phyloP scores from a whole-genome alignment of 2,888 invertebrate genomes.

The Thymelicus sylvestris region DNA sequence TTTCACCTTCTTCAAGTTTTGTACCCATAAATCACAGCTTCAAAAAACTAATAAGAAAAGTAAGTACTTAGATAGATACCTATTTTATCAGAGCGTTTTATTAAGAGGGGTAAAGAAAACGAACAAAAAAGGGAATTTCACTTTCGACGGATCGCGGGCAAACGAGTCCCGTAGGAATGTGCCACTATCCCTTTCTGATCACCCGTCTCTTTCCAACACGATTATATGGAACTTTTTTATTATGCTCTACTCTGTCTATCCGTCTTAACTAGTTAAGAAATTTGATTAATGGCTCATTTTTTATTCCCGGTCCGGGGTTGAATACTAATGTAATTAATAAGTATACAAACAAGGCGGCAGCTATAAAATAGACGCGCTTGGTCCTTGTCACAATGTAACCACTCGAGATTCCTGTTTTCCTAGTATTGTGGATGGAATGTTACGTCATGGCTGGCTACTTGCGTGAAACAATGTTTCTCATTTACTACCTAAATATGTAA shows the following conservation, averaged over 20 bases:
- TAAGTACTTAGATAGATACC: constrained; percentile 47
- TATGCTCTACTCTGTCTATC: constrained; percentile 37
- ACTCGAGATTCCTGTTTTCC: constrained; percentile 53
- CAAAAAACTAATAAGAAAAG: constrained; percentile 56
- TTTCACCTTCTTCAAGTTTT: constrained; percentile 52
- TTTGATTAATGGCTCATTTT: constrained; percentile 71
- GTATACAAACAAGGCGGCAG: constrained; percentile 43
- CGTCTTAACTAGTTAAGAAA: constrained; percentile 64
- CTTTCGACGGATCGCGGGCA: constrained; percentile 68
- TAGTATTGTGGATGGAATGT: constrained; percentile 60
- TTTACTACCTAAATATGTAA: too few relatives aligned
- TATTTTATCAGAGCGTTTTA: constrained; percentile 54
- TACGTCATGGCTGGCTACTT: constrained; percentile 56
- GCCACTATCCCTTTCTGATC: constrained; percentile 65
- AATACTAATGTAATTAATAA: constrained; percentile 64
- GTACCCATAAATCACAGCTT: constrained; percentile 52
- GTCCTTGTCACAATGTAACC: constrained; percentile 36
- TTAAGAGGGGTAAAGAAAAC: constrained; percentile 52
- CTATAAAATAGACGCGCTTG: constrained; percentile 34
- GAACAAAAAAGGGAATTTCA: constrained; percentile 57
- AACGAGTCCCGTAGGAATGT: constrained; percentile 68
- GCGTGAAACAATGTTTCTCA: neutral
- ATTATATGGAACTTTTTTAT: constrained; percentile 13
- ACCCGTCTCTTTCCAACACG: constrained; percentile 51
- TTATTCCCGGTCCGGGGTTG: constrained; percentile 51